Base-by-base conservation (phyloP, 1,140 invertebrate genomes). In the Kradibia gibbosae region DNA sequence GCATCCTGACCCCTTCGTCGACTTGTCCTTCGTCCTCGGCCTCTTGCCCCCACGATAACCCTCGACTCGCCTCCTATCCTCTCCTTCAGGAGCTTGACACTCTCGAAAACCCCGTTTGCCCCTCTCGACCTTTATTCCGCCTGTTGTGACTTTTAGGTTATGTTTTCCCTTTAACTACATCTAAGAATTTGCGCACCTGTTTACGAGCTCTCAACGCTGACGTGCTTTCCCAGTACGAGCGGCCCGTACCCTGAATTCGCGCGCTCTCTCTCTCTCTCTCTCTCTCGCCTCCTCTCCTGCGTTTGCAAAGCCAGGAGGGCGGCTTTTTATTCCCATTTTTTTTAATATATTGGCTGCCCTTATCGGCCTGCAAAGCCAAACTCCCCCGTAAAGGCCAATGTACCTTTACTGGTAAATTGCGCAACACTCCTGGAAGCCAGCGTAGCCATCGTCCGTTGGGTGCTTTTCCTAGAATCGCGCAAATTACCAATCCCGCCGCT, bases 121-220 rank as follows among this genome's bases (percentile, higher is more conserved):
- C n/a, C 10, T 67, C 39, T 67, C 34, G 17, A 34, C 39, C 17
- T 34, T 50, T 75, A 22, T 75, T 60, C 42, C 22, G 34, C 31
- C 31, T 34, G 22, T 31, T 0, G n/a, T n/a, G n/a, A n/a, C n/a
- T 76, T 76, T 76, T 65, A 67, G 62, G 62, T 67, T 67, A 67
- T 67, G 62, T 67, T 39, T 39, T n/a, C 4, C 62, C 5, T 65
- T 11, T 17, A 17, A 20, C 50, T 65, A 36, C 31, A 36, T 65
- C 62, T 8, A 20, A 36, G 62, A 67, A 39, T 39, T 67, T 39
- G 62, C 62, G 20, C 62, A 67, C 34, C 62, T 67, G 62, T 72
- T 72, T 72, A 72, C 39, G 5, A n/a, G 31, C 22, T 0, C 20
- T 25, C 50, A 72, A 72, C n/a, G n/a, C 25, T 67, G n/a, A 3